Evolutionary conservation across 2,797 vertebrate genomes (phyloP), one percentile per base, ranked within the genome.

Genomic region (Lerista edwardsae): DNA sequence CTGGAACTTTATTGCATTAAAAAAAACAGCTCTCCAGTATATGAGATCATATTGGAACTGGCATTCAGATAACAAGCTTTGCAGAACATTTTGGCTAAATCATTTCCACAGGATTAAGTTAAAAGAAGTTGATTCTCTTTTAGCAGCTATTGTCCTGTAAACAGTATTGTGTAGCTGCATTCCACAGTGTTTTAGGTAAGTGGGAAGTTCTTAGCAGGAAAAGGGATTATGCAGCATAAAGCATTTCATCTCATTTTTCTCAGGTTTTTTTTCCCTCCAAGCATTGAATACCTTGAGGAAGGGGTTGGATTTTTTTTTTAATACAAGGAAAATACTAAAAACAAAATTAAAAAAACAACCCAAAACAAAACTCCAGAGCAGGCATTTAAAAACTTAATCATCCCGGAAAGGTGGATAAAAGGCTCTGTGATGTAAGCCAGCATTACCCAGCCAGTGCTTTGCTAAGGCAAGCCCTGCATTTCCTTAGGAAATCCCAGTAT

Each of bases 401-500:
- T 21, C 67, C 75, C 2, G 51, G 86, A 86, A 84, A 82, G 84
- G 84, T 0, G 31, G 84, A 2, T 68, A 85, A 80, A 71, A 62
- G 31, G 31, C 57, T 44, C 31, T 68, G 65, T 62, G 83, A 21
- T 74, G 74, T 75, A 76, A 88, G 74, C 55, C 0, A 0, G 51
- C 36, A 41, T 85, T 34, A 4, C 0, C 0, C 59, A 79, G 75
- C n/a, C 9, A 0, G 27, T 61, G 62, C 47, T 36, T 84, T 78
- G 86, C 71, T 0, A 0, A 51, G 79, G 25, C 12, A 0, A 84
- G 55, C 19, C 25, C 3, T 61, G 7, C 0, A 10, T 77, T 90
- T 93, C 88, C 86, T 75, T 91, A 91, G 90, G 90, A 91, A 91
- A 90, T 93, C 87, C 86, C 83, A 93, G 41, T 34, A 36, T 34